A percentile compares a stretch with the other conserved stretches of the same genome.
phyloP scores from a whole-genome alignment of 2,888 invertebrate species.

The Blastobasis adustella region DNA sequence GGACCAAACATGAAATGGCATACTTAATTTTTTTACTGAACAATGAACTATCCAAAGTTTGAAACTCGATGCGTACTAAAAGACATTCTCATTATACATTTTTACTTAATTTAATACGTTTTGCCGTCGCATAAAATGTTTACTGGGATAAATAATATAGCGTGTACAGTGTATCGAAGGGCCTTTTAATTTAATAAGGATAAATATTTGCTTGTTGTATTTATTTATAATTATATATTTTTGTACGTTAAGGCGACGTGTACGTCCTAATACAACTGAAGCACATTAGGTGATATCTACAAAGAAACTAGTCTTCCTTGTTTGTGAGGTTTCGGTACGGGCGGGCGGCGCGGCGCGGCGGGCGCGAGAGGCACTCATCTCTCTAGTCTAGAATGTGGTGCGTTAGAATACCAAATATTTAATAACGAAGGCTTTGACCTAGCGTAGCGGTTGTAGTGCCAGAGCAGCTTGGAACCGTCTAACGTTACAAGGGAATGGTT shows the following conservation, averaged over 20 bases:
- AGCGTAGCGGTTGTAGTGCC: conserved; percentile 53
- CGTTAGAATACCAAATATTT: conserved; percentile 73
- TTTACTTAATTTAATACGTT: conserved; percentile 25
- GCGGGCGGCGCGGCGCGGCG: conserved; percentile 28
- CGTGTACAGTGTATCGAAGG: conserved; percentile 57
- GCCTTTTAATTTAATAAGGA: conserved; percentile 67
- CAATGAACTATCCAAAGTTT: conserved; percentile 16
- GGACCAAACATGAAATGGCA: conserved; percentile 39
- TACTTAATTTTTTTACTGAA: conserved; percentile 12
- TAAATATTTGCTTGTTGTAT: conserved; percentile 65
- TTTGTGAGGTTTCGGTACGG: conserved; percentile 43
- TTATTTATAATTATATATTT: conserved; percentile 59
- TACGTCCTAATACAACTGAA: conserved; percentile 55
- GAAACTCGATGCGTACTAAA: conserved; percentile 42
- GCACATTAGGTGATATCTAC: conserved; percentile 68
- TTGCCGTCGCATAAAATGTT: conserved; percentile 29
- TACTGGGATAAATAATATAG: conserved; percentile 39
- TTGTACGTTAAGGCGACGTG: conserved; percentile 50
- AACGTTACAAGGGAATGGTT: conserved; percentile 56
- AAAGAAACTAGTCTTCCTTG: conserved; percentile 73
- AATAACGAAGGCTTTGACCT: conserved; percentile 66
- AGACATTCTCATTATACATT: conserved; percentile 56
- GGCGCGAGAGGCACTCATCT: conserved; percentile 69
- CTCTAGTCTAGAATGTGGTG: conserved; percentile 73
- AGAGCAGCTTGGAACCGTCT: conserved; percentile 67